Base-by-base conservation (phyloP, 2,888 invertebrate genomes). In the Hyppa rectilinea region DNA sequence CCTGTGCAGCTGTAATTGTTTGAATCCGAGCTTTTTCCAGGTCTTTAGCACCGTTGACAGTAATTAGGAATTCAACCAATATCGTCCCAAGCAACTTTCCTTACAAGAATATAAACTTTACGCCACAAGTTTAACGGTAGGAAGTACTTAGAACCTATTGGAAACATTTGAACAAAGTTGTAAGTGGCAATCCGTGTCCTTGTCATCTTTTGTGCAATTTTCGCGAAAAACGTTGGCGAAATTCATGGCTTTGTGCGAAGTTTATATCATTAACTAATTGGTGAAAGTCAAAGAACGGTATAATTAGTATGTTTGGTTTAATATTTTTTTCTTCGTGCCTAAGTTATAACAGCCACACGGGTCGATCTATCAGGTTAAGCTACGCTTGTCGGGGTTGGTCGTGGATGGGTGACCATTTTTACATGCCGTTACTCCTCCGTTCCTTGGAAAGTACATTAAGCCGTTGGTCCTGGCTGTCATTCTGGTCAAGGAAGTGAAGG, bases 131-230 rank as follows among this genome's bases (percentile, higher is more conserved):
- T 34, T 50, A 31, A n/a, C 20, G 29, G 17, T 2, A 20, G 53
- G 34, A 55, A 55, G 40, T 29, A n/a, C n/a, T n/a, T n/a, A 20
- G 7, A 29, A 29, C 34, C 47, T 40, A 40, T 68, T 47, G 40
- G n/a, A 26, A 68, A 55, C 49, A 40, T 74, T 74, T 31, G 40
- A 17, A 74, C 29, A 40, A 76, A 71, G 53, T 71, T 77, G 1
- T 14, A 40, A 71, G 77, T 76, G 77, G 23, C 40, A 69, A 77
- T 20, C 34, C 47, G 4, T 47, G 71, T 71, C 12, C 53, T 71
- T 47, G 69, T 71, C 77, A 71, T 71, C 71, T 68, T 55, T 71
- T 76, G 71, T 76, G 69, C 69, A 76, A 36, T 12, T 5, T 34
- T 53, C 34, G 29, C 29, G 26, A 71, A 71, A 76, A 29, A 20